phyloP scores from a whole-genome alignment of 2,113 vertebrate genomes.

The Esox niger region DNA sequence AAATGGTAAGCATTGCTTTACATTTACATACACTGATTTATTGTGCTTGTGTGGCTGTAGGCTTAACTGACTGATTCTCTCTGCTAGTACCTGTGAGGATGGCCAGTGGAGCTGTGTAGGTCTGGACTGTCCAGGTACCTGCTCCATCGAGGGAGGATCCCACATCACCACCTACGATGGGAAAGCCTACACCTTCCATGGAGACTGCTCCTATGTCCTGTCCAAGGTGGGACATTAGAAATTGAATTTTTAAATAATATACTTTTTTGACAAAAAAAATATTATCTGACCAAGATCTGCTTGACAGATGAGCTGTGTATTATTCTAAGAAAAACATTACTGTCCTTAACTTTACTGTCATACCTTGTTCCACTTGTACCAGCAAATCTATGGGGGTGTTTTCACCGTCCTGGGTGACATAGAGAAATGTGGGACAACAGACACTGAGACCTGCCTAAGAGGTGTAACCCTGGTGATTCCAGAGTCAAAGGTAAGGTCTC shows the following conservation, averaged over 20 bases:
- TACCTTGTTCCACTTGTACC: neutral
- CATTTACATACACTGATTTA: neutral
- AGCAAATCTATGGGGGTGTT: constrained; percentile 53
- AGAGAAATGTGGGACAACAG: constrained; percentile 73
- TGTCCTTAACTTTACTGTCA: neutral
- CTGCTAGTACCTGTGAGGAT: constrained; percentile 59
- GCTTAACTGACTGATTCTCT: constrained; percentile 1
- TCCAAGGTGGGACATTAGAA: constrained; percentile 73
- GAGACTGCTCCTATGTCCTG: constrained; percentile 87
- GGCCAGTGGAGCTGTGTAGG: constrained; percentile 63
- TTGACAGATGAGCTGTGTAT: too few species aligned
- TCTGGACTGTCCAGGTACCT: constrained; percentile 56
- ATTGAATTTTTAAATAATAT: too few species aligned
- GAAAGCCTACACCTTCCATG: constrained; percentile 86
- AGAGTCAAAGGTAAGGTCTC: constrained; percentile 67
- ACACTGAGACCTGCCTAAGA: constrained; percentile 79
- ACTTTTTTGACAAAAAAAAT: neutral
- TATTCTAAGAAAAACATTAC: too few species aligned
- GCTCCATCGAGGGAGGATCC: constrained; percentile 81
- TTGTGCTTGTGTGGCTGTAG: neutral
- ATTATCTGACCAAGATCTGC: too few species aligned
- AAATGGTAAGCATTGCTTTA: constrained; percentile 69
- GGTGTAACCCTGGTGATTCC: constrained; percentile 68
- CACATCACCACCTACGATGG: constrained; percentile 88
- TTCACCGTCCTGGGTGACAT: constrained; percentile 80